A percentile compares a stretch with the other conserved stretches of the same genome.
Evolutionary conservation across 2,888 invertebrate species (phyloP).

Genomic region (Gryllus longicercus): DNA sequence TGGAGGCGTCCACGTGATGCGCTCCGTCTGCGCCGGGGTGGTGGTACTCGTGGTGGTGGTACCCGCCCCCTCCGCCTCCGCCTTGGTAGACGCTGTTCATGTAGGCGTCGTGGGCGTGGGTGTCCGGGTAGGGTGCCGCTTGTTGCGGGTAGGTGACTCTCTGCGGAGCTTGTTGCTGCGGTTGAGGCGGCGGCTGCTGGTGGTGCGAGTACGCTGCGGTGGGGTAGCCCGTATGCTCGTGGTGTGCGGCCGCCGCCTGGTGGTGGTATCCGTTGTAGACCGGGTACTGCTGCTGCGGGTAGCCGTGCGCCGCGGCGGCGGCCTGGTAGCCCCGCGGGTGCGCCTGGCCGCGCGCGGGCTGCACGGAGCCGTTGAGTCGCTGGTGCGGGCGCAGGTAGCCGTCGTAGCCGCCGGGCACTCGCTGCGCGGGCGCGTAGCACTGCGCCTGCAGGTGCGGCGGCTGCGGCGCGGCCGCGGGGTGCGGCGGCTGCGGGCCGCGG

Average conservation of each 20-base stretch:
- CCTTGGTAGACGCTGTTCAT: slow-evolving; percentile 47
- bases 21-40: slow-evolving; percentile 36
- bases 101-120: slow-evolving; percentile 38
- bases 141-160: slow-evolving; percentile 12
- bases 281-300: slow-evolving; percentile 31
- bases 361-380: slow-evolving; percentile 18
- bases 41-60: slow-evolving; percentile 40
- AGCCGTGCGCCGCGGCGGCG: slow-evolving; percentile 34
- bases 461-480: slow-evolving; percentile 23
- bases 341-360: slow-evolving; percentile 25
- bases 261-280: slow-evolving; percentile 55
- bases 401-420: background rate
- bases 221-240: slow-evolving; percentile 38
- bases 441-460: background rate
- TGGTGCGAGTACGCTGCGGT: slow-evolving; percentile 39
- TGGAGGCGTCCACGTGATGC: background rate
- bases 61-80: slow-evolving; percentile 43
- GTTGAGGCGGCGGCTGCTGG: slow-evolving; percentile 39
- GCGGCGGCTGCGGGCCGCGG: background rate
- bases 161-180: slow-evolving; percentile 42
- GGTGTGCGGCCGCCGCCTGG: slow-evolving; percentile 18
- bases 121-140: slow-evolving; percentile 47
- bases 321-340: slow-evolving; percentile 24
- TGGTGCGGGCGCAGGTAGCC: slow-evolving; percentile 27
- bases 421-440: slow-evolving; percentile 3